Base-by-base conservation (phyloP, 2,888 invertebrate species). In the Xanthorhoe spadicearia region DNA sequence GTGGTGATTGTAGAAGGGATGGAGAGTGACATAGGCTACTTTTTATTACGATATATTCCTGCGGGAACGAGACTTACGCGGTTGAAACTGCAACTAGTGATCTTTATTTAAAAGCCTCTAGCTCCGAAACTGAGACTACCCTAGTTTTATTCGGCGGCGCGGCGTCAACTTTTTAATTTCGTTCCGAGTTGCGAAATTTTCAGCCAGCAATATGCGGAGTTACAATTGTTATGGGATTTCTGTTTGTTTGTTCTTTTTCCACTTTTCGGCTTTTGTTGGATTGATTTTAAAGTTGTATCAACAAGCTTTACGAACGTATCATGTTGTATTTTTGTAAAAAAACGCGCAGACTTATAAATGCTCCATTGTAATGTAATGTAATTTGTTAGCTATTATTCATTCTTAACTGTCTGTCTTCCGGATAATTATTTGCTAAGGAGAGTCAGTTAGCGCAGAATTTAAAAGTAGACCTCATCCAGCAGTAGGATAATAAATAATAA, bases 111-210 rank as follows among this genome's bases (percentile, higher is more conserved):
- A 28, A 32, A 32, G 7, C 59, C 19, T 15, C 57, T 48, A 19
- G 32, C 59, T 50, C 51, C 15, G 15, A n/a, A 43, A 10, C 57
- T 61, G 35, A 2, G 23, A 38, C 51, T 74, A 72, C 69, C 48
- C 56, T 65, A 68, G 72, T 79, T 82, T 79, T 77, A 74, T 81
- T 77, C 72, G 71, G 67, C 70, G 67, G 66, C 74, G 67, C 70
- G 67, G 66, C 74, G 72, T 77, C 73, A 83, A 84, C 80, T 85
- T 87, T 85, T 85, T 84, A 82, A 84, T 86, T 84, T 83, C 77
- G 77, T 81, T 77, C 64, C 52, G 76, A 76, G 76, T 77, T 76
- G 74, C 69, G 68, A 77, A 77, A 77, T 73, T 71, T 73, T 67
- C 43, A 64, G 35, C 66, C 55, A 62, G 77, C 79, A 81, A 82